Percentiles rank a stretch among this genome's conserved stretches.
These are phyloP conservation scores for Eretmochelys imbricata DNA, from an alignment of 2,113 vertebrate genomes.

Conservation along the genomic window DNA sequence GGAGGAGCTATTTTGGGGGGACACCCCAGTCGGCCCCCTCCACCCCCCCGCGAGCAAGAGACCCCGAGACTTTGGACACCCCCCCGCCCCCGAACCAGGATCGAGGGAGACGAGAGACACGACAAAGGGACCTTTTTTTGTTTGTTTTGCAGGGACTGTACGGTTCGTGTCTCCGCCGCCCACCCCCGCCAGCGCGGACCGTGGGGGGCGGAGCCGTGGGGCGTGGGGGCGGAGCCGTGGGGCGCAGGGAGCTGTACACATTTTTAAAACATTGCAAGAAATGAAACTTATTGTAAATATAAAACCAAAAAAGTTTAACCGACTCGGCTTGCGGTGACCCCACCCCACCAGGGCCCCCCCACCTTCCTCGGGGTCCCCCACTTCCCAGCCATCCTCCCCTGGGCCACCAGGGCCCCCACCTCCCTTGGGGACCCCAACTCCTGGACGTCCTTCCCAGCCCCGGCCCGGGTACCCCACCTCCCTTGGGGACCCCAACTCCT, in stretches of 20 bases:
- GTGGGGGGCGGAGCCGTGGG: not conserved
- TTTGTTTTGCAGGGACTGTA: not conserved
- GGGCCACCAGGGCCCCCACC: not conserved
- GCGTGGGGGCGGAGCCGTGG: not conserved
- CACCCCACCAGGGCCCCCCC: conserved; percentile 41
- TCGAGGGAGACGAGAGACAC: not conserved
- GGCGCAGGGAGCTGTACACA: conserved; percentile 66
- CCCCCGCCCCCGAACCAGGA: not conserved
- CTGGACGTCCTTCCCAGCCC: no score
- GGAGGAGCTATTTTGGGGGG: not conserved
- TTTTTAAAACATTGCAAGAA: conserved; percentile 78
- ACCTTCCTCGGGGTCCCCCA: conserved; percentile 40
- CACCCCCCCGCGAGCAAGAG: not conserved
- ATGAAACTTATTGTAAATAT: conserved; percentile 79
- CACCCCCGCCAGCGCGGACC: not conserved
- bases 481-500: no score
- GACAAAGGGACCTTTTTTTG: not conserved
- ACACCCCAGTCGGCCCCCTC: not conserved
- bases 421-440: not conserved
- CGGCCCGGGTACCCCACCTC: no score
- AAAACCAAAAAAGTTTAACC: conserved; percentile 68
- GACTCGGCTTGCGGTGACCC: not conserved
- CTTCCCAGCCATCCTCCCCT: not conserved
- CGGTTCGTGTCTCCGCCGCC: not conserved
- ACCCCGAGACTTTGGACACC: not conserved